Evolutionary conservation across 2,888 invertebrate genomes (phyloP).

Genomic region (Drosophila formosana): DNA sequence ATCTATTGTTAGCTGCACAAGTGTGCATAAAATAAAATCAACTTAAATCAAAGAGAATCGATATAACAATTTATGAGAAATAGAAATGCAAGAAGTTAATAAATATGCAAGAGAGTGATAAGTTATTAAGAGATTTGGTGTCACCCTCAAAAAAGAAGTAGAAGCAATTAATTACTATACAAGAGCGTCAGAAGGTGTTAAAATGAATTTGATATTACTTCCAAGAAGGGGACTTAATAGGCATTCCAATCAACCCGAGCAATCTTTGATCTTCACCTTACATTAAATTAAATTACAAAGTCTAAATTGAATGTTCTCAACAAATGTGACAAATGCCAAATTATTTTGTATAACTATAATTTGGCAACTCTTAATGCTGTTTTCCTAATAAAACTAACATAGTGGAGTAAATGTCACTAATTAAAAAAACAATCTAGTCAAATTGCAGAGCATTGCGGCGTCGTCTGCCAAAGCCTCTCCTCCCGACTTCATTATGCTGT

Average conservation of each 20-base stretch:
- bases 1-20: background rate
- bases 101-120: background rate
- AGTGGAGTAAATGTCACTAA: background rate
- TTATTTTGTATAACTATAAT: no score
- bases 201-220: no score
- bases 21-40: background rate
- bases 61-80: background rate
- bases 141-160: no score
- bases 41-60: background rate
- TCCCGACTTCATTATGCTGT: slow-evolving; percentile 16
- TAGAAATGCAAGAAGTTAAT: background rate
- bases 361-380: background rate
- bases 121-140: no score
- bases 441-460: slow-evolving; percentile 34
- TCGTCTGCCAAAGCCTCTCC: background rate
- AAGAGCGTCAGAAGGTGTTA: no score
- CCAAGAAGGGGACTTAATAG: no score
- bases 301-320: no score
- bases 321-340: no score
- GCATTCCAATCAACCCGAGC: no score
- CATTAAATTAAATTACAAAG: no score
- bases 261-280: no score
- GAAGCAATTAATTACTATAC: no score
- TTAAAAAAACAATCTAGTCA: background rate
- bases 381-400: background rate